A percentile compares a stretch with the other conserved stretches of the same genome.
These are phyloP conservation scores for Pogonomyrmex barbatus DNA, from an alignment of 1,140 invertebrate genomes.

Conservation along the genomic window DNA sequence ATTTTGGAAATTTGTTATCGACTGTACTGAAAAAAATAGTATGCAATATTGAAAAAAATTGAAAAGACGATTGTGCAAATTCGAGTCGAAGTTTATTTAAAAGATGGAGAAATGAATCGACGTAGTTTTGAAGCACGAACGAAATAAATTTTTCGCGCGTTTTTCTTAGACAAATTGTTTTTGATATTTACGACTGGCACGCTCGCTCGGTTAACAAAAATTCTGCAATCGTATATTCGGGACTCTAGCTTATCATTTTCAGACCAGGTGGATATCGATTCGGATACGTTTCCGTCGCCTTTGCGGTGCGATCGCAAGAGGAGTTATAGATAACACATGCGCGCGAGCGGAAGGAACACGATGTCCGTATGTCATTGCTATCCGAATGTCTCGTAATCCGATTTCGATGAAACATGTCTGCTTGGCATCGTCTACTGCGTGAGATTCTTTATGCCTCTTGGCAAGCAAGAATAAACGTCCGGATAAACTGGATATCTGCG, in stretches of 20 bases:
- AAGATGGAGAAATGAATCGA: neutral
- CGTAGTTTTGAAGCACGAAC: neutral
- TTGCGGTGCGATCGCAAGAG: constrained; percentile 7
- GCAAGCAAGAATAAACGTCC: constrained; percentile 34
- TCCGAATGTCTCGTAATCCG: constrained; percentile 63
- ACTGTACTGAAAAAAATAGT: neutral
- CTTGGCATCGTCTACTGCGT: constrained; percentile 44
- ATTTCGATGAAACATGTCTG: constrained; percentile 65
- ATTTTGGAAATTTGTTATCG: neutral
- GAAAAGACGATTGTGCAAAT: constrained; percentile 7
- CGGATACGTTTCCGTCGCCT: constrained; percentile 29
- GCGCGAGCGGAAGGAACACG: constrained; percentile 33
- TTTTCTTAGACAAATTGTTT: constrained; percentile 7
- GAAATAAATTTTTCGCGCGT: neutral
- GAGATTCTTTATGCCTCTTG: constrained; percentile 32
- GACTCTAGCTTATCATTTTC: constrained; percentile 22
- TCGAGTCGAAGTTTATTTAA: neutral
- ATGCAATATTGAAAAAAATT: neutral
- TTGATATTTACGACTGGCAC: neutral
- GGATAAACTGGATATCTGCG: constrained; percentile 18
- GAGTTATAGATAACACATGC: constrained; percentile 41
- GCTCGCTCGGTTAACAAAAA: constrained; percentile 19
- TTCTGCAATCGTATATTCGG: neutral
- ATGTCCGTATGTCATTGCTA: constrained; percentile 57
- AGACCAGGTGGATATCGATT: constrained; percentile 49